Percentiles rank a stretch among this genome's conserved stretches.
phyloP scores from a whole-genome alignment of 2,888 invertebrate genomes.

The Rhagium mordax region DNA sequence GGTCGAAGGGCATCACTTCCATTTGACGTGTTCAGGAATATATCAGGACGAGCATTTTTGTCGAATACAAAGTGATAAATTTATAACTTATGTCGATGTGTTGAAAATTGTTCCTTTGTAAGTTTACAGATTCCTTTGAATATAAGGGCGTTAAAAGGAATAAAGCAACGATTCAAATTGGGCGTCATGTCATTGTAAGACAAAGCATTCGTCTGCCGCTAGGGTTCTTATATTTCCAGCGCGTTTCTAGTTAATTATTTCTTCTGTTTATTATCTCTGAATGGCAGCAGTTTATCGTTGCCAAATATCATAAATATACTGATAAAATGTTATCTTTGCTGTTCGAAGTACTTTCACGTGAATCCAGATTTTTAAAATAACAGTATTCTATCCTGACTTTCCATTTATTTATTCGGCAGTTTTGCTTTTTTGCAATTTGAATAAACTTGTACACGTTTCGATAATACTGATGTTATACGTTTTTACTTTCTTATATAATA shows the following conservation, averaged over 20 bases:
- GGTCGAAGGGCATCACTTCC: conserved; percentile 19
- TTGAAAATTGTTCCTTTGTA: conserved; percentile 26
- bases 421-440: no score
- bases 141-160: conserved; percentile 19
- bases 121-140: conserved; percentile 1
- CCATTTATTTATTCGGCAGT: no score
- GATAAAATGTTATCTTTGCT: no score
- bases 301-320: no score
- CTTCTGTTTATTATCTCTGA: not conserved
- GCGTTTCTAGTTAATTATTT: not conserved
- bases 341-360: no score
- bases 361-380: no score
- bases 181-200: not conserved
- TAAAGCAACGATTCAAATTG: conserved; percentile 1
- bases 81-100: conserved; percentile 27
- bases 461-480: no score
- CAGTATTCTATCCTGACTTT: no score
- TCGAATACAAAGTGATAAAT: conserved; percentile 28
- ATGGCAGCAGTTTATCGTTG: no score
- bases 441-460: no score
- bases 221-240: not conserved
- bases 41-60: conserved; percentile 11
- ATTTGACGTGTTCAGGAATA: conserved; percentile 17
- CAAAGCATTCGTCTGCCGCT: not conserved
- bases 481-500: no score